Evolutionary conservation across 2,797 vertebrate genomes (phyloP), one percentile per base, ranked within the genome.

Genomic region (Artibeus lituratus): DNA sequence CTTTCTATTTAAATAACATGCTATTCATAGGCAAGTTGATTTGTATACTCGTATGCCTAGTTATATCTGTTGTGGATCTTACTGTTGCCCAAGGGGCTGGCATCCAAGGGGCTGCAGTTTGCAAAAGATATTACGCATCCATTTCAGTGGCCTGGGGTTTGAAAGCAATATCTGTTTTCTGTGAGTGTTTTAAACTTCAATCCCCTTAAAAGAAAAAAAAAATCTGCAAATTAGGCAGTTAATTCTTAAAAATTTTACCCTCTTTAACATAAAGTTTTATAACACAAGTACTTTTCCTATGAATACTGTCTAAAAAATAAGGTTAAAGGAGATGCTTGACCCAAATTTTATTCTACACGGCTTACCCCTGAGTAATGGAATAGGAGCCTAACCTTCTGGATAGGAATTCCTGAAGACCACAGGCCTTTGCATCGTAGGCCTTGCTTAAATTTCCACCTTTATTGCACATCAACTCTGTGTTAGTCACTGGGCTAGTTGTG

Each of bases 41-140:
- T 76, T 93, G 11, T 84, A 19, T 73, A 65, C 62, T 65, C 2
- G 14, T n/a, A 67, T 73, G 47, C 74, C 16, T 72, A 18, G 39
- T 90, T 90, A 24, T 53, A n/a, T 76, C 55, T 49, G 0, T 7
- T 22, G 2, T 35, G 5, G 37, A 10, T 81, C 2, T 96, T 72
- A 44, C n/a, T 87, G 70, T 57, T 44, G 32, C 42, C 14, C n/a
- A 69, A 18, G 53, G 65, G 10, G 16, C 8, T 11, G 37, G 47
- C 72, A 51, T 57, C 42, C 21, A n/a, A n/a, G n/a, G n/a, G n/a
- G n/a, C n/a, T n/a, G n/a, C n/a, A 73, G 24, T 95, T 96, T 96
- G 4, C 26, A 32, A 80, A 96, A 80, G 51, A 84, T 95, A 70
- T 89, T 92, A 77, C 1, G 37, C 29, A 11, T 65, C n/a, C 76